Conservation (phyloP, 2,888 invertebrate genomes). For the Malachius bipustulatus region DNA sequence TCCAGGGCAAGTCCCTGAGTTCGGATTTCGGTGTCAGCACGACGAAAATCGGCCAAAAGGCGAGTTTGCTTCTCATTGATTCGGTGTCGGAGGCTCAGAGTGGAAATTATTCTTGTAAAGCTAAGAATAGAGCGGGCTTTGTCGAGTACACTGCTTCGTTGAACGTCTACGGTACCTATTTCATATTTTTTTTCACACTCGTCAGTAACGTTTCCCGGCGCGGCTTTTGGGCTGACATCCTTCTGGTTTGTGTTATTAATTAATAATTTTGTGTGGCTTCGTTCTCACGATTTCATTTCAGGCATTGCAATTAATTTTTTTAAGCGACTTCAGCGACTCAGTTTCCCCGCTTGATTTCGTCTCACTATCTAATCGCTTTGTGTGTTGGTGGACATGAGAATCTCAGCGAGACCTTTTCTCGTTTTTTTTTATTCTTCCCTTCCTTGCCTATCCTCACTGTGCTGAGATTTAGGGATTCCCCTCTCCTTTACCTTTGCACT, state of each 20-base stretch:
- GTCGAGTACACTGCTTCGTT: constrained; percentile 31
- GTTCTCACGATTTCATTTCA: too few relatives aligned
- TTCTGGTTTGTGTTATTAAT: not conserved
- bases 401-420: constrained; percentile 24
- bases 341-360: too few relatives aligned
- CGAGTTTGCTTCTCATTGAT: constrained; percentile 36
- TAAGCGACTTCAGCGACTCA: too few relatives aligned
- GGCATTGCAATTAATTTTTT: too few relatives aligned
- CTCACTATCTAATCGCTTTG: not conserved
- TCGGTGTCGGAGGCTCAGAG: constrained; percentile 31
- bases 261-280: too few relatives aligned
- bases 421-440: constrained; percentile 15
- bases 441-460: constrained; percentile 16
- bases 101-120: constrained; percentile 37
- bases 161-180: constrained; percentile 33
- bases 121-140: constrained; percentile 33
- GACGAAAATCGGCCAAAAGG: constrained; percentile 38
- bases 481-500: constrained; percentile 29
- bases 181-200: constrained; percentile 6
- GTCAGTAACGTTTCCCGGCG: constrained; percentile 29
- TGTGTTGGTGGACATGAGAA: constrained; percentile 16
- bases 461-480: constrained; percentile 31
- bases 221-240: not conserved
- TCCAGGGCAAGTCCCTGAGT: constrained; percentile 37
- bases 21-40: constrained; percentile 27